Percentiles rank a stretch among this genome's conserved stretches.
These are phyloP conservation scores for Sarcophilus harrisii DNA, from an alignment of 2,797 vertebrate species.

Conservation along the genomic window DNA sequence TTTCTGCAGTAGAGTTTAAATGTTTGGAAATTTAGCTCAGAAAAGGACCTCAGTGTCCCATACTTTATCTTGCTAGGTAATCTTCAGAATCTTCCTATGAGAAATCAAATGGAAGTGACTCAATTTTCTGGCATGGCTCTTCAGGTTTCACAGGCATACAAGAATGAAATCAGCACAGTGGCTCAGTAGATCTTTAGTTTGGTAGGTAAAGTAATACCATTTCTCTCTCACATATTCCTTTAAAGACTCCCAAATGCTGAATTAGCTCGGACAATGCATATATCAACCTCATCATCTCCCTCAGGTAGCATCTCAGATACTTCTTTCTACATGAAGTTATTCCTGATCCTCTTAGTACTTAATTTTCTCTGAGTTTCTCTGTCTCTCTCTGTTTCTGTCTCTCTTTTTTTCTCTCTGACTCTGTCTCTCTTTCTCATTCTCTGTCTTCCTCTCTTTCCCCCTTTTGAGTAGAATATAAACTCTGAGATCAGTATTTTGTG, in stretches of 20 bases:
- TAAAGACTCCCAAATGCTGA: neutral
- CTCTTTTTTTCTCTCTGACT: too few species aligned
- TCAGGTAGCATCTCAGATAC: neutral
- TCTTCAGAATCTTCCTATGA: neutral
- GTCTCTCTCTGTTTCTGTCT: neutral
- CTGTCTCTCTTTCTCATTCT: neutral
- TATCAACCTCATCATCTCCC: neutral
- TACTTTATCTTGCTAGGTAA: neutral
- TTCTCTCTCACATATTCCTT: neutral
- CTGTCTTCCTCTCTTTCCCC: too few species aligned
- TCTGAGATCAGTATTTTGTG: neutral
- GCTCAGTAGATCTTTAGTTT: neutral
- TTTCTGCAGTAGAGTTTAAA: neutral
- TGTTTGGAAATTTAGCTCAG: neutral
- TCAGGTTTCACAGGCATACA: neutral
- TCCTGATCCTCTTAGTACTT: neutral
- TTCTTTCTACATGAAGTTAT: neutral
- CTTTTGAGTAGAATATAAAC: neutral
- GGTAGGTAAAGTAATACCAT: neutral
- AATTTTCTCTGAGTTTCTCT: neutral
- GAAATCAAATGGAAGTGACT: neutral
- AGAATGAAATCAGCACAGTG: neutral
- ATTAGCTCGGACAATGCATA: neutral
- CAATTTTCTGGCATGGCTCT: neutral
- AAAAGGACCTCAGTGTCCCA: neutral